Percentiles rank a stretch among this genome's conserved stretches.
These are phyloP conservation scores for Rotaria macrura DNA, from an alignment of 2,888 invertebrate species.

Conservation along the genomic window DNA sequence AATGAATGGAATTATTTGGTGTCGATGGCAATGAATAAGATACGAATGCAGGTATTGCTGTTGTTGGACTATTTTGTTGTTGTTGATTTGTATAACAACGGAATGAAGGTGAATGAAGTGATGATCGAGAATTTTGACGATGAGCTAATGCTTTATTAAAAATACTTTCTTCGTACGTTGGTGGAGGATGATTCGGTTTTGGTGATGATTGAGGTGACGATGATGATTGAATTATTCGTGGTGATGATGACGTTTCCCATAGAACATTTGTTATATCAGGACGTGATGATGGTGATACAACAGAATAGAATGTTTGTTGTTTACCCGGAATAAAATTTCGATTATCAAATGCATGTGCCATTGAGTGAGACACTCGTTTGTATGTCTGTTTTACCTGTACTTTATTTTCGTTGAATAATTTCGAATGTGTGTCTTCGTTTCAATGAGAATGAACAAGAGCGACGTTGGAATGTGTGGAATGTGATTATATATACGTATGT, in stretches of 20 bases:
- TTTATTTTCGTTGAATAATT: background rate
- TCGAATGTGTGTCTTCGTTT: background rate
- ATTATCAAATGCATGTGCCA: background rate
- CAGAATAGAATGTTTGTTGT: constrained; percentile 12
- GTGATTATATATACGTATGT: background rate
- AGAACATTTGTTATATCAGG: constrained; percentile 7
- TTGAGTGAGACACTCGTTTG: too few relatives aligned
- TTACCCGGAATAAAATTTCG: constrained; percentile 5
- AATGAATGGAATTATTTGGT: background rate
- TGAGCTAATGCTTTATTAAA: background rate
- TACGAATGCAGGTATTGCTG: background rate
- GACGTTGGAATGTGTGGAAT: constrained; percentile 5
- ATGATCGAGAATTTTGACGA: background rate
- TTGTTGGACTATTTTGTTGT: background rate
- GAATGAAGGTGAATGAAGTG: background rate
- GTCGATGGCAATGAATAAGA: background rate
- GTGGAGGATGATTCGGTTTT: constrained; percentile 12
- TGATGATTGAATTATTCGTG: background rate
- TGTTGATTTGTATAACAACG: background rate
- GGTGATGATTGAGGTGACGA: background rate
- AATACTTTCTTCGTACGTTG: constrained; percentile 12
- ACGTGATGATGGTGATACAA: background rate
- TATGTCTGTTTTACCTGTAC: background rate
- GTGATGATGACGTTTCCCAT: background rate
- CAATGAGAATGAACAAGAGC: background rate